Conservation (phyloP, 35 echinoderm and acorn worm species). For the Apostichopus californicus region DNA sequence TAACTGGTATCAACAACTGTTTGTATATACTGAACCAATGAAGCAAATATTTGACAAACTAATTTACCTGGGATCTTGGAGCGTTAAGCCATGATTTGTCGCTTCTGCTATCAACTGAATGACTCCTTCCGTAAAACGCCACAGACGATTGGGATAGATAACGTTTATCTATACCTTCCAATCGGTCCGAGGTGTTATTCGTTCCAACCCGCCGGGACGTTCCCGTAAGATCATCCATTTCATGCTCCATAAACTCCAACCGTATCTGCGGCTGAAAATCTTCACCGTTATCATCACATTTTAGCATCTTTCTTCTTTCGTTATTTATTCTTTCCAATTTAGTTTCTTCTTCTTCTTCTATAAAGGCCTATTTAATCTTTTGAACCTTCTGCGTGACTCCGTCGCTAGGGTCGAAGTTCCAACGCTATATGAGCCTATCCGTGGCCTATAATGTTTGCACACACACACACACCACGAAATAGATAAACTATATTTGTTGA, state of each 20-base stretch:
- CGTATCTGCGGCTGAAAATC: neutral
- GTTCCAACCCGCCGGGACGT: neutral
- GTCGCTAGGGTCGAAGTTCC: neutral
- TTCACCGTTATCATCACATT: neutral
- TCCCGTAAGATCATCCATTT: neutral
- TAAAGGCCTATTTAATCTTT: neutral
- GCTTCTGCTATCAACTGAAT: neutral
- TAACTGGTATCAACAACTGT: no score
- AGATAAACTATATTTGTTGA: neutral
- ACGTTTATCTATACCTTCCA: constrained; percentile 14
- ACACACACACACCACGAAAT: neutral
- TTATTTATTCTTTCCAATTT: neutral
- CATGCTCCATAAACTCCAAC: neutral
- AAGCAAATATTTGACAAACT: no score
- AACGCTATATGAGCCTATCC: neutral
- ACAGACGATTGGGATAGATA: constrained; percentile 4
- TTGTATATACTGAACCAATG: no score
- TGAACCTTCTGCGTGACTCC: neutral
- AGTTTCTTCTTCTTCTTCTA: neutral
- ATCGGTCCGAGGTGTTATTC: neutral
- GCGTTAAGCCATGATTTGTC: neutral
- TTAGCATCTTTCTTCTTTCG: neutral
- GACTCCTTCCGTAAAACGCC: constrained; percentile 8
- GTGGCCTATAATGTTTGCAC: neutral
- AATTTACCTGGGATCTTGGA: neutral